Evolutionary conservation across 2,888 invertebrate species (phyloP), one percentile per base, ranked within the genome.

Genomic region (Blastobasis lacticolella): DNA sequence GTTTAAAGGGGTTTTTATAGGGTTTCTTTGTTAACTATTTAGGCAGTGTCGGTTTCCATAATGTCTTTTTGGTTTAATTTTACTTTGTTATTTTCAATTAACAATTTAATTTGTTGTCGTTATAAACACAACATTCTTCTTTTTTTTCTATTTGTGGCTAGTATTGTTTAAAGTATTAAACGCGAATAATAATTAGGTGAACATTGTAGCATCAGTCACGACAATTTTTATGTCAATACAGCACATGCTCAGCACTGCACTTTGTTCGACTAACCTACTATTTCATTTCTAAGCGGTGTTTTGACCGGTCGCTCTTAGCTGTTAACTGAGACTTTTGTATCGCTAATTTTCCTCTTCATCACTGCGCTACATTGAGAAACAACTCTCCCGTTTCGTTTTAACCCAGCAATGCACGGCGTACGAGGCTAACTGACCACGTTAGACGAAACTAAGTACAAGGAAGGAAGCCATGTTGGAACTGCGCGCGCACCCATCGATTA

Each of bases 401-500:
- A 52, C 45, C 7, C 55, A 49, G 69, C 63, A 59, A 64, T 73
- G 73, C 53, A 66, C 43, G 4, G 0, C 4, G 5, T 49, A 54
- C 37, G 46, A 36, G 5, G 23, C 23, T 23, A 23, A 23, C 23
- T 23, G 23, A 23, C 23, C 23, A 23, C 23, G 23, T 23, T 23
- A 23, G 23, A 23, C 23, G 23, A 23, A 23, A 7, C 10, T 42
- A n/a, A 59, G 54, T 51, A 40, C 37, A 49, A 45, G 49, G 40
- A 41, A 66, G 65, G 76, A 81, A 81, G 81, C 77, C 78, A 70
- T 79, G 63, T 68, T 61, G 54, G 45, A 49, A 53, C 54, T 85
- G 86, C 86, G 86, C 86, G 86, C 86, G 86, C 86, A 86, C 49
- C 53, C 74, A 81, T 82, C 72, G 83, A 84, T 84, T 78, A 61